Evolutionary conservation across 2,888 invertebrate genomes (phyloP).

Genomic region (Acrobasis repandana): DNA sequence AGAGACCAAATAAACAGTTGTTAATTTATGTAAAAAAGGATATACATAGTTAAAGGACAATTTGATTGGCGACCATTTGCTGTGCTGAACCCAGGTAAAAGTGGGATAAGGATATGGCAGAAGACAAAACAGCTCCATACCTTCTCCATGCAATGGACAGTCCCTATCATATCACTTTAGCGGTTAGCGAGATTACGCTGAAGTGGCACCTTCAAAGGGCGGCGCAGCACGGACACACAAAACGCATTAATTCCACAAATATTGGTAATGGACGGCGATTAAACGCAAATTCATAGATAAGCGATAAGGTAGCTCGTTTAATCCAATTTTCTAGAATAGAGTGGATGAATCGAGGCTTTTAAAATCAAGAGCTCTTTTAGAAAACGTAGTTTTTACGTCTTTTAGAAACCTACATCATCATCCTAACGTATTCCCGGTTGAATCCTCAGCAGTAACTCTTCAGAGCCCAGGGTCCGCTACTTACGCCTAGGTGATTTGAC

Average conservation of each 20-base stretch:
- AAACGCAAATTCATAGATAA: neutral
- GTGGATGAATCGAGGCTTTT: no score
- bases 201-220: slow-evolving; percentile 25
- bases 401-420: no score
- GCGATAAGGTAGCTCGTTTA: neutral
- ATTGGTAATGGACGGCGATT: slow-evolving; percentile 57
- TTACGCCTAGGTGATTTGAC: no score
- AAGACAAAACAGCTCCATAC: neutral
- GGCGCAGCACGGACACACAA: slow-evolving; percentile 48
- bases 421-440: no score
- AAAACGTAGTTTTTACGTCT: no score
- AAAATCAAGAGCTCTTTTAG: no score
- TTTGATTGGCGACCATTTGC: no score
- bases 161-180: slow-evolving; percentile 19
- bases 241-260: slow-evolving; percentile 60
- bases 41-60: neutral
- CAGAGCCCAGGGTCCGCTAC: no score
- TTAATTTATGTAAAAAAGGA: no score
- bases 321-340: neutral
- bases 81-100: no score
- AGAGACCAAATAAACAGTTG: neutral
- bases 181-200: slow-evolving; percentile 14
- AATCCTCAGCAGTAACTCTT: no score
- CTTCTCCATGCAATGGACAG: neutral
- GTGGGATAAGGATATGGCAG: no score